These are phyloP conservation scores for Araneus ventricosus DNA, from an alignment of 1,140 invertebrate species.

Conservation along the genomic window DNA sequence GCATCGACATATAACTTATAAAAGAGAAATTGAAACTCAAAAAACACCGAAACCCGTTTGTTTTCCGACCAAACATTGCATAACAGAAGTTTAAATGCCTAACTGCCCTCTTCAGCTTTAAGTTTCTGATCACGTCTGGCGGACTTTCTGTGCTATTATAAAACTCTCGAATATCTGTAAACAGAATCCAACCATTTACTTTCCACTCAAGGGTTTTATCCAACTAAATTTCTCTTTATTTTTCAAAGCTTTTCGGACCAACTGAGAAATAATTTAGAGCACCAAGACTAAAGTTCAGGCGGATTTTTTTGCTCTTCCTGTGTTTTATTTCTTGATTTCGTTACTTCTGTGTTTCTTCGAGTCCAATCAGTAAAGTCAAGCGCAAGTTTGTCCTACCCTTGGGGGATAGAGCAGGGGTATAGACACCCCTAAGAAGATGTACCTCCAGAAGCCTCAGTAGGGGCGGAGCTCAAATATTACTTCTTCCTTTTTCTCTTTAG, in stretches of 20 bases:
- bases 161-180: slow-evolving; percentile 45
- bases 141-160: slow-evolving; percentile 8
- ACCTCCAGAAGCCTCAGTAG: slow-evolving; percentile 12
- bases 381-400: slow-evolving; percentile 53
- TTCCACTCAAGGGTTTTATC: slow-evolving; percentile 36
- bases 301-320: neutral
- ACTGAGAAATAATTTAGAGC: slow-evolving; percentile 52
- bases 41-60: neutral
- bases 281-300: slow-evolving; percentile 27
- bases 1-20: too few relatives aligned
- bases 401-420: slow-evolving; percentile 31
- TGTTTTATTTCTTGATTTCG: slow-evolving; percentile 60
- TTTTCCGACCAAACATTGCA: neutral
- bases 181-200: slow-evolving; percentile 60
- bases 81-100: neutral
- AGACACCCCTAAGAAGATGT: slow-evolving; percentile 36
- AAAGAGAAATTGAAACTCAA: too few relatives aligned
- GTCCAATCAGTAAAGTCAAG: slow-evolving; percentile 65
- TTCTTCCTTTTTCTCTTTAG: slow-evolving; percentile 26
- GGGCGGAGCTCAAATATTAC: slow-evolving; percentile 69
- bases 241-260: slow-evolving; percentile 3
- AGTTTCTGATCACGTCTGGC: slow-evolving; percentile 6
- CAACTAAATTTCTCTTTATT: slow-evolving; percentile 57
- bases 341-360: slow-evolving; percentile 55
- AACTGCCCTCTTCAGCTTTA: neutral